phyloP scores from a whole-genome alignment of 2,888 invertebrate genomes.

The Apamea sordens region DNA sequence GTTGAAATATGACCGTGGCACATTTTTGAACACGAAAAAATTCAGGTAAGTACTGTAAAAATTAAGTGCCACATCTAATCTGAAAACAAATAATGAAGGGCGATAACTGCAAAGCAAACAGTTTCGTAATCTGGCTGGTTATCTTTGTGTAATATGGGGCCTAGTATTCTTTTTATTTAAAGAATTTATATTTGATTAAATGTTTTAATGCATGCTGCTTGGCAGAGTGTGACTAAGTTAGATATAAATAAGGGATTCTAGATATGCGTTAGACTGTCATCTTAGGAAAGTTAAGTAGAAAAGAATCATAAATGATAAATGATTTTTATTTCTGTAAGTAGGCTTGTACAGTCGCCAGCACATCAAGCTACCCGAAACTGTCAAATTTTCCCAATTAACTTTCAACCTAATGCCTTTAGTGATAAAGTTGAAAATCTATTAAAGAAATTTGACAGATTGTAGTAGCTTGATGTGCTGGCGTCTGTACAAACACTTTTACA shows the following conservation, averaged over 20 bases:
- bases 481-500: neutral
- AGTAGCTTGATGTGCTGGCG: too few species aligned
- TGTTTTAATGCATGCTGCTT: slow-evolving; percentile 4
- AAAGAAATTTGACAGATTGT: too few species aligned
- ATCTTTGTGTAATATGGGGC: slow-evolving; percentile 44
- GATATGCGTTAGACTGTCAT: neutral
- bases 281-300: neutral
- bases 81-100: slow-evolving; percentile 84
- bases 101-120: slow-evolving; percentile 84
- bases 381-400: too few species aligned
- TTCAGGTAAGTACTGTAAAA: slow-evolving; percentile 72
- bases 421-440: too few species aligned
- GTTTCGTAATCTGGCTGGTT: slow-evolving; percentile 74
- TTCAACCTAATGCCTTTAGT: too few species aligned
- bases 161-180: slow-evolving; percentile 38
- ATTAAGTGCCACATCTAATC: slow-evolving; percentile 83
- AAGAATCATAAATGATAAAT: neutral
- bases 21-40: slow-evolving; percentile 70
- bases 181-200: slow-evolving; percentile 17
- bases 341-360: too few species aligned
- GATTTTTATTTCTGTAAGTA: neutral
- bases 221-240: neutral
- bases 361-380: too few species aligned
- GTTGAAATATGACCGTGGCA: slow-evolving; percentile 81
- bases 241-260: neutral